Percentiles rank a stretch among this genome's conserved stretches.
Conservation (phyloP, 2,797 vertebrate species). For the Apogon hyalosoma region DNA sequence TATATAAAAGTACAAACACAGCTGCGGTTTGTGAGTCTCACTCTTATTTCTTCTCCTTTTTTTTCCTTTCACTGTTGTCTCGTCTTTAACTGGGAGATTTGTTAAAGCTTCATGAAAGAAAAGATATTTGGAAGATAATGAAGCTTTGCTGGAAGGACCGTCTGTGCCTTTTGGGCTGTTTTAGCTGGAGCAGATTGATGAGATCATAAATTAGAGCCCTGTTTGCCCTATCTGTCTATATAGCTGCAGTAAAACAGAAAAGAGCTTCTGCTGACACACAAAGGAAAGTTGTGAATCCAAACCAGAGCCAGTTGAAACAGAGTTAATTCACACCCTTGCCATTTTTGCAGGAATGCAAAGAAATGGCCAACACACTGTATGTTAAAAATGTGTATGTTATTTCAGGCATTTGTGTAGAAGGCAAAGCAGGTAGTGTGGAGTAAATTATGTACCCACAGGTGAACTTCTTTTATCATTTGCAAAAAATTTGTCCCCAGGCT, state of each 20-base stretch:
- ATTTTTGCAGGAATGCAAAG: not conserved
- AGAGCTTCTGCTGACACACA: constrained; percentile 20
- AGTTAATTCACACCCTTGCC: not conserved
- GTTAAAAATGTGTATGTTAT: too few species aligned
- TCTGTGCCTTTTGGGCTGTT: constrained; percentile 39
- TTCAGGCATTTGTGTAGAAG: not conserved
- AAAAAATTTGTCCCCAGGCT: too few species aligned
- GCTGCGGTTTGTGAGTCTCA: not conserved
- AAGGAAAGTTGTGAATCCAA: constrained; percentile 12
- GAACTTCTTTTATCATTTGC: too few species aligned
- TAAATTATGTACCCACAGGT: too few species aligned
- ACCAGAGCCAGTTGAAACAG: not conserved
- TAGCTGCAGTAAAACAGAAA: constrained; percentile 48
- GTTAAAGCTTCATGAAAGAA: constrained; percentile 6
- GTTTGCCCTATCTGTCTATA: constrained; percentile 55
- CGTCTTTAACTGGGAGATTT: constrained; percentile 18
- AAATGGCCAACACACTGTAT: not conserved
- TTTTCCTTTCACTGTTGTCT: not conserved
- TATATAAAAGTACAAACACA: not conserved
- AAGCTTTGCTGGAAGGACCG: constrained; percentile 23
- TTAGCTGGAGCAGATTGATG: constrained; percentile 57
- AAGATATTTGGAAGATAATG: constrained; percentile 27
- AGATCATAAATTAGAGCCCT: constrained; percentile 65
- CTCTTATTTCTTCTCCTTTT: not conserved
- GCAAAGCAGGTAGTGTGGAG: too few species aligned